A percentile compares a stretch with the other conserved stretches of the same genome.
Conservation (phyloP, 2,113 vertebrate species). For the Vombatus ursinus region DNA sequence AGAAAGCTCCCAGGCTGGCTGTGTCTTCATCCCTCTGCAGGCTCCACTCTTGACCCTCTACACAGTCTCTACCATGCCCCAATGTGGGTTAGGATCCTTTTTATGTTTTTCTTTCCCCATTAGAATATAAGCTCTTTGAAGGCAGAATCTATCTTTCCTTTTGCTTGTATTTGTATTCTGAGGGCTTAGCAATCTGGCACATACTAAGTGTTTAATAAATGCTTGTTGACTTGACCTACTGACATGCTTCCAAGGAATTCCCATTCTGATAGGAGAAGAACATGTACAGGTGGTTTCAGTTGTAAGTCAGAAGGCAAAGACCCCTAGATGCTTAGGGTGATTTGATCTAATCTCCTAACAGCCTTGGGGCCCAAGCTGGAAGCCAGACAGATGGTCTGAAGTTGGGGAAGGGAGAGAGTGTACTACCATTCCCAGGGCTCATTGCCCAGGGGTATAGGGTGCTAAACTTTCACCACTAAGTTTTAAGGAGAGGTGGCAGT, state of each 20-base stretch:
- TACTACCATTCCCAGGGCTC: neutral
- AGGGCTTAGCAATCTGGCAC: neutral
- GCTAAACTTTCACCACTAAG: neutral
- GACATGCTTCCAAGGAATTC: neutral
- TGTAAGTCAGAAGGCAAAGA: neutral
- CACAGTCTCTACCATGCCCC: neutral
- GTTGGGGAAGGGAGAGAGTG: rapidly evolving
- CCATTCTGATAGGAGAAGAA: neutral
- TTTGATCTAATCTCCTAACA: neutral
- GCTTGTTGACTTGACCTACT: neutral
- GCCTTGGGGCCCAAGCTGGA: neutral
- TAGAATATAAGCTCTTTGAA: neutral
- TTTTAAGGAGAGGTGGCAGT: neutral
- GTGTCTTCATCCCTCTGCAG: neutral
- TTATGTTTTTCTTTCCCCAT: neutral
- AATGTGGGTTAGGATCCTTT: neutral
- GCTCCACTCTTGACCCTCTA: neutral
- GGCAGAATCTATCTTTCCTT: neutral
- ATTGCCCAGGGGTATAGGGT: neutral
- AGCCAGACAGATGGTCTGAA: neutral
- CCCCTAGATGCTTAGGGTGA: neutral
- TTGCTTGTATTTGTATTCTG: neutral
- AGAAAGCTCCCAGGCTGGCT: neutral
- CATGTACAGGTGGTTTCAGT: neutral
- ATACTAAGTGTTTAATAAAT: neutral